Evolutionary conservation across 2,113 vertebrate species (phyloP), one percentile per base, ranked within the genome.

Genomic region (Promerops cafer): DNA sequence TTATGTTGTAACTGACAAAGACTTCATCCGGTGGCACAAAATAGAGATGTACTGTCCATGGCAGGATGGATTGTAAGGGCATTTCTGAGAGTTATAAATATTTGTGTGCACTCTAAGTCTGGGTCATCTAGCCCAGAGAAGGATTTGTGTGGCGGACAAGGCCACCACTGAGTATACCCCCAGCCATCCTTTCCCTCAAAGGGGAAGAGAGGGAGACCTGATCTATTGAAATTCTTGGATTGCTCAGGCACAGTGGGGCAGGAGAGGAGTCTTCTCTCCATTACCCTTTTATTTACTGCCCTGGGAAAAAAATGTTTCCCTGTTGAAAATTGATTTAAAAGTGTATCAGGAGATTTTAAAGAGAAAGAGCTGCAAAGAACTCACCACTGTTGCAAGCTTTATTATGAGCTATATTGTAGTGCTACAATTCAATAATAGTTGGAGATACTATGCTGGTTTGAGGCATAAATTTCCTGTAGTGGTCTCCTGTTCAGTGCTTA

Each of bases 371-470:
- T 84, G 85, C 90, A 83, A 76, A 92, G 84, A 95, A 76, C 87
- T 96, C 83, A 61, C 40, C 54, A 70, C 44, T 60, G 64, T 74
- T 96, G 74, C 40, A 82, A 90, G 86, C 83, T 93, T 95, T 94
- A 97, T 93, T 90, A 78, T 86, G 80, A 97, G 88, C 90, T 74
- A 87, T 94, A 94, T 72, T 86, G 85, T 66, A 40, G 80, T 57
- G 85, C 70, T 79, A 86, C 94, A 94, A 92, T 94, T 93, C 94
- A 96, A 96, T 97, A 95, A 96, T 61, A 91, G 85, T 60, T 81
- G 84, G 71, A 76, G 86, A 90, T 65, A 89, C 74, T 95, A 70
- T 42, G 39, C 54, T 92, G 86, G 85, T 95, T 82, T 61, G 76
- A 90, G 77, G 92, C 93, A 94, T 97, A 97, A 95, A 97, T 96